Evolutionary conservation across 2,888 invertebrate genomes (phyloP).

Genomic region (Sinodicranocentrus sp.): DNA sequence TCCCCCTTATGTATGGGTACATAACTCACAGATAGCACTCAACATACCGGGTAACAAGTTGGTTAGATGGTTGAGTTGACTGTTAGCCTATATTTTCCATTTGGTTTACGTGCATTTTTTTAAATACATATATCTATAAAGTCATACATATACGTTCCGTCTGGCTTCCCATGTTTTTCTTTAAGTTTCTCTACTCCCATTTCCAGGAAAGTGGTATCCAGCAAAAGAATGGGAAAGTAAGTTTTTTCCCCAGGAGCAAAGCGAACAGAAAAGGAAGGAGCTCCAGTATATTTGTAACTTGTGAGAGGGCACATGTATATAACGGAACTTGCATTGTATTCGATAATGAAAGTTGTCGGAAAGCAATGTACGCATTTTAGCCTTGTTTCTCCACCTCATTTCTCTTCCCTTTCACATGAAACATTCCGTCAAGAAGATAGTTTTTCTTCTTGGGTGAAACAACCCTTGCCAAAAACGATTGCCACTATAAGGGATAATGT

Average conservation of each 20-base stretch:
- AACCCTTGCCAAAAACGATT: neutral
- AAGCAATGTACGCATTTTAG: neutral
- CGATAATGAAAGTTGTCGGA: neutral
- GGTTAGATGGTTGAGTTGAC: slow-evolving; percentile 33
- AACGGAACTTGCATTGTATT: no score
- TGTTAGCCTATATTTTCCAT: slow-evolving; percentile 7
- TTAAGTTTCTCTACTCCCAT: neutral
- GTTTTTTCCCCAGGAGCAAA: neutral
- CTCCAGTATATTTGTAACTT: no score
- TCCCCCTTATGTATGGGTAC: no score
- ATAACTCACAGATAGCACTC: no score
- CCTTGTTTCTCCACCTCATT: neutral
- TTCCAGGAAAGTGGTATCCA: neutral
- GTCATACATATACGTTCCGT: neutral
- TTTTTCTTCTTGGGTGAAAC: neutral
- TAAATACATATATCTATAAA: neutral
- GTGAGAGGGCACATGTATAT: no score
- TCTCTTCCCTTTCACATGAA: neutral
- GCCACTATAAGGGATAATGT: no score
- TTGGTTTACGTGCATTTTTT: neutral
- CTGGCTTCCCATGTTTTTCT: neutral
- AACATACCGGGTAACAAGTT: slow-evolving; percentile 31
- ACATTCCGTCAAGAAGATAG: neutral
- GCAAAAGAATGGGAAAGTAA: neutral
- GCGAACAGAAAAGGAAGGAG: no score